Base-by-base conservation (phyloP, 2,113 vertebrate species). In the Ptilorrhoa leucosticta region DNA sequence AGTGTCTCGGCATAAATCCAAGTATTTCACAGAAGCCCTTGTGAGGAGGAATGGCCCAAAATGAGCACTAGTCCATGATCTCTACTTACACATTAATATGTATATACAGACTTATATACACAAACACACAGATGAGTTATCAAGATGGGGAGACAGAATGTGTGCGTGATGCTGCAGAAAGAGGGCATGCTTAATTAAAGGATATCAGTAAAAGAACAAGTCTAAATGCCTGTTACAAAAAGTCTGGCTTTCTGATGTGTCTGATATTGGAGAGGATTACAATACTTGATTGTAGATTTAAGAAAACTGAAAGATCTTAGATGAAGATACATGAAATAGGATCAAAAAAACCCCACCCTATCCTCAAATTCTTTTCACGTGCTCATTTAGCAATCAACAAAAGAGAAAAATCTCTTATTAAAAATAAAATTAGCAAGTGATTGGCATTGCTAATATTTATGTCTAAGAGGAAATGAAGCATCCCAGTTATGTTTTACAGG, bases 131-230 rank as follows among this genome's bases (percentile, higher is more conserved):
- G 83, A 91, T 33, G 81, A 94, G 30, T 77, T 72, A 17, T 10
- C 90, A 84, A 93, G 66, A 89, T 87, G 82, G 56, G 50, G 66
- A 83, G 48, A 71, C 45, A 91, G 66, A 88, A 66, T 24, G 61
- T 81, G 58, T 13, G 18, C 50, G 35, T 15, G 33, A 13, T 48
- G 56, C 70, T 75, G 73, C 89, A 89, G 48, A 77, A 65, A 17
- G 76, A 90, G 18, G 45, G 31, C 37, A 83, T 20, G 44, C 40
- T 75, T 69, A 72, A 90, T 76, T 75, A 87, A 57, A 53, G 40
- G 33, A 28, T 78, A 75, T 65, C 22, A 60, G n/a, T 19, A 69
- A 84, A 84, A 82, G 39, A 94, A 53, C 65, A 71, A 75, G 13
- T 13, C 54, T 68, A 30, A 30, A 20, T 28, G 18, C 47, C 53